phyloP scores from a whole-genome alignment of 2,888 invertebrate genomes.

The Lasioglossum morio region DNA sequence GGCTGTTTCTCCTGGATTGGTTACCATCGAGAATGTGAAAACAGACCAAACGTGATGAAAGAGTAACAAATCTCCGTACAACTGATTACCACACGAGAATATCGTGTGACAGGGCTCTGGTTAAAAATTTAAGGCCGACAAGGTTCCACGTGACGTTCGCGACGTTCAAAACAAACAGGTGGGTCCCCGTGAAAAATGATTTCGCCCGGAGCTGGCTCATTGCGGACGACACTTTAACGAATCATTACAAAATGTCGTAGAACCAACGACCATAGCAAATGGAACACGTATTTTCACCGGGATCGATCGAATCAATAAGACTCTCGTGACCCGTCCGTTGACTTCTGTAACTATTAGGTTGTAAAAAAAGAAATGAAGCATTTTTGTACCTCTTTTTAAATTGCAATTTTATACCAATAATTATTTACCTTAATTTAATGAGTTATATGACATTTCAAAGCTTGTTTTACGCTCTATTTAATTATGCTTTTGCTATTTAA shows the following conservation, averaged over 20 bases:
- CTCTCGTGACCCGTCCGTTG: no score
- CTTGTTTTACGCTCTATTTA: no score
- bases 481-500: no score
- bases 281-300: not conserved
- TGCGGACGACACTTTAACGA: not conserved
- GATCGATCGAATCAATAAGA: not conserved
- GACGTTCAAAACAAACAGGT: not conserved
- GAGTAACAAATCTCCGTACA: slow-evolving; percentile 1
- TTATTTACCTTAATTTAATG: no score
- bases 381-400: no score
- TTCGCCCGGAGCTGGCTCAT: not conserved
- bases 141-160: not conserved
- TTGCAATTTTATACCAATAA: no score
- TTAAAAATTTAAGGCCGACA: not conserved
- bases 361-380: no score
- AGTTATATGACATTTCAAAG: no score
- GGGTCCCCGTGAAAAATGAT: not conserved
- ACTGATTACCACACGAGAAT: not conserved
- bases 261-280: not conserved
- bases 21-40: slow-evolving; percentile 5
- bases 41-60: not conserved
- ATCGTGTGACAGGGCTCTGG: not conserved
- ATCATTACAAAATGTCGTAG: not conserved
- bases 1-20: slow-evolving; percentile 2
- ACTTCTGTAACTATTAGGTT: no score